Evolutionary conservation across 2,113 vertebrate species (phyloP), one percentile per base, ranked within the genome.

Genomic region (Ctenodactylus gundi): DNA sequence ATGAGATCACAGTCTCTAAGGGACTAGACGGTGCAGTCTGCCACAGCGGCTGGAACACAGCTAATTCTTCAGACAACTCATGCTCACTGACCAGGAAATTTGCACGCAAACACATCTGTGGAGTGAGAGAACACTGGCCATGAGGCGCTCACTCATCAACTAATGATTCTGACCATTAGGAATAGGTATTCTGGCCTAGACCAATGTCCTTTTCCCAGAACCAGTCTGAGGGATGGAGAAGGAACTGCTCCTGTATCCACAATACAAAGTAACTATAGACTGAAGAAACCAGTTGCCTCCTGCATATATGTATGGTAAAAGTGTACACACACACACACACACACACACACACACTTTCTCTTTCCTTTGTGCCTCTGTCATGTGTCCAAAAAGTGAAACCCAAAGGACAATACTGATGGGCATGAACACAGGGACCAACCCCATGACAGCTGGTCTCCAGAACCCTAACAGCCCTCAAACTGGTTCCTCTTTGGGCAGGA

Each of bases 71-170:
- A 2, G 55, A 82, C n/a, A 68, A 49, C 31, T 51, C 34, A 76
- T 17, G 3, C 25, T 93, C 57, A 89, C 18, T 88, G 92, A 95
- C 51, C 27, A 96, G 60, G 65, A 96, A 91, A 97, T 89, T 31
- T 88, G 25, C 57, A 14, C 83, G 94, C 39, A 94, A 73, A 73
- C 15, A 31, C 14, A 44, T 46, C 8, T 27, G 23, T 27, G 39
- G 39, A 44, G 39, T 25, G 68, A 44, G 4, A 72, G 39, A 44
- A 14, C 4, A 75, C 39, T 65, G 46, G 41, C 20, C 46, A 78
- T 1, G 57, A 60, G 41, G 49, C 44, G 6, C 70, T 73, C 27
- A 73, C 70, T 73, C 70, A 39, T 34, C 36, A 11, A 77, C 6
- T 64, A 27, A 87, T 2, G 31, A 80, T 41, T 39, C 21, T 81